These are phyloP conservation scores for Tupaia chinensis DNA, from an alignment of 2,113 vertebrate species.

Conservation along the genomic window DNA sequence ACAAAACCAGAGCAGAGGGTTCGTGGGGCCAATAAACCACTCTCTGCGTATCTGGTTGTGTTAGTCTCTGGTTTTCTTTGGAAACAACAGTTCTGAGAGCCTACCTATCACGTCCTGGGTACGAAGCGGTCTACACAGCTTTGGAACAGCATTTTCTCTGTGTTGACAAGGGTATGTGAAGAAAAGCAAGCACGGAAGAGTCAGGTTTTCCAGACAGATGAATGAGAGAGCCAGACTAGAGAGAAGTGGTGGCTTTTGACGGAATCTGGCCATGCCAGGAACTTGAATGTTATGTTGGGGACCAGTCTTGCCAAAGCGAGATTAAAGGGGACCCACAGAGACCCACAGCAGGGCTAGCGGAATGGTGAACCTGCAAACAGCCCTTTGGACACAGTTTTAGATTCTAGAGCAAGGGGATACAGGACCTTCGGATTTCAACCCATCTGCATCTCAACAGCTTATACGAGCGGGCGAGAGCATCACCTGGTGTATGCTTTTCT, in stretches of 20 bases:
- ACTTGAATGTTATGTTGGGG: slow-evolving; percentile 52
- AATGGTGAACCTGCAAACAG: slow-evolving; percentile 15
- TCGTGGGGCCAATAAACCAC: background rate
- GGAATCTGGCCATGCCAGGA: slow-evolving; percentile 8
- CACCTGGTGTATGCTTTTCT: background rate
- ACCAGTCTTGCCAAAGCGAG: slow-evolving; percentile 34
- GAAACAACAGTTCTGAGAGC: slow-evolving; percentile 23
- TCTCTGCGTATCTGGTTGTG: background rate
- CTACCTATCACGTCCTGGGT: slow-evolving; percentile 3
- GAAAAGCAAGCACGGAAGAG: slow-evolving; percentile 26
- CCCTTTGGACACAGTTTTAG: slow-evolving; percentile 36
- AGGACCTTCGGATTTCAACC: slow-evolving; percentile 39
- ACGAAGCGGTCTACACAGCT: slow-evolving; percentile 4
- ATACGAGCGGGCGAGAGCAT: slow-evolving; percentile 63
- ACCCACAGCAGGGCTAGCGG: background rate
- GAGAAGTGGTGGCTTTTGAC: background rate
- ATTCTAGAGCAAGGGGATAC: slow-evolving; percentile 10
- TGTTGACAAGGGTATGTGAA: slow-evolving; percentile 22
- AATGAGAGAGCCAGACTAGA: background rate
- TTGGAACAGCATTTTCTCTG: slow-evolving; percentile 29
- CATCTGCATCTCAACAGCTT: slow-evolving; percentile 12
- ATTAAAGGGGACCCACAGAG: background rate
- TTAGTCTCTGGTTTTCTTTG: background rate
- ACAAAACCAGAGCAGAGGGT: background rate
- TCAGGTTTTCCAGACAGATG: slow-evolving; percentile 16